A percentile compares a stretch with the other conserved stretches of the same genome.
These are phyloP conservation scores for Menura novaehollandiae DNA, from an alignment of 2,113 vertebrate species.

Conservation along the genomic window DNA sequence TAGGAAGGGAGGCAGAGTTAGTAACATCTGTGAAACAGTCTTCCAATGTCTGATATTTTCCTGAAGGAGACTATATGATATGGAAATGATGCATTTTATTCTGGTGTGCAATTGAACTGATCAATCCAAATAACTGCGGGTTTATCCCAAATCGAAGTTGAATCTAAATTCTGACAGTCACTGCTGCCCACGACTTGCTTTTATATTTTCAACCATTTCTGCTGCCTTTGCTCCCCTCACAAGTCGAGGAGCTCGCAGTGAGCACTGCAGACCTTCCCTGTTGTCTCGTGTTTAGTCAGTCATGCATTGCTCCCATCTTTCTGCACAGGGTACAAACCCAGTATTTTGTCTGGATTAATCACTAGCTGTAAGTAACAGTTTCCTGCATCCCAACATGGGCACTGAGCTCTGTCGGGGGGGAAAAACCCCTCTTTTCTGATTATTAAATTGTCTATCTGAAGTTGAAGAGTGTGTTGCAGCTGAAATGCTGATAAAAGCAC, in stretches of 20 bases:
- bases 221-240: background rate
- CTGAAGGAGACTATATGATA: background rate
- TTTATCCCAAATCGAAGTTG: background rate
- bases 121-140: background rate
- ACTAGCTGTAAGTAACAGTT: background rate
- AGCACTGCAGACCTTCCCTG: background rate
- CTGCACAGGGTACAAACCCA: background rate
- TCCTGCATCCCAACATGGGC: background rate
- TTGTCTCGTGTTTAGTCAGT: fast-evolving
- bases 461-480: background rate
- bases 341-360: background rate
- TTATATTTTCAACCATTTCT: background rate
- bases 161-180: background rate
- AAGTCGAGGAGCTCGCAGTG: background rate
- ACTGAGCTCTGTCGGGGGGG: background rate
- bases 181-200: background rate
- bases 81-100: background rate
- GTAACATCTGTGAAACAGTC: background rate
- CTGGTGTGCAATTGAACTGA: background rate
- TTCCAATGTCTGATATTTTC: background rate
- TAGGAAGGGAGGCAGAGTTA: background rate
- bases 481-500: constrained; percentile 54
- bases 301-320: background rate
- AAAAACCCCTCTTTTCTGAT: background rate
- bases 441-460: background rate